Conservation (phyloP, 2,113 vertebrate genomes). For the Ifrita kowaldi region DNA sequence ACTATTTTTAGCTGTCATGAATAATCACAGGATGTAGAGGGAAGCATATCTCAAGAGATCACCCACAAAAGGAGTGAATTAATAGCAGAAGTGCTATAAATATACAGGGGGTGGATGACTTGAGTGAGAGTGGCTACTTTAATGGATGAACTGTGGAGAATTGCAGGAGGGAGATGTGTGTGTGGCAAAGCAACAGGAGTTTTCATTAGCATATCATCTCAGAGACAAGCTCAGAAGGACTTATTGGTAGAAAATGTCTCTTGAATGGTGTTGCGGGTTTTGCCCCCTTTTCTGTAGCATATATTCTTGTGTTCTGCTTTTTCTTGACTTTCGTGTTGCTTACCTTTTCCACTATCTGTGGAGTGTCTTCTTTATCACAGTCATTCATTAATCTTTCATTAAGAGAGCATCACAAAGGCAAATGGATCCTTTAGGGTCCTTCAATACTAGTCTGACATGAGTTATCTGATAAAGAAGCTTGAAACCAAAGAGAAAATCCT, state of each 20-base stretch:
- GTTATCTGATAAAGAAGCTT: neutral
- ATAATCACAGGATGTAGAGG: constrained; percentile 14
- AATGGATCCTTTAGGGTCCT: neutral
- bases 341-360: neutral
- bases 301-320: neutral
- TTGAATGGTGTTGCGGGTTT: neutral
- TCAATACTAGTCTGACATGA: neutral
- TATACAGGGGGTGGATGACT: neutral
- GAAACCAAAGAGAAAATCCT: neutral
- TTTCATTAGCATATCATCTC: neutral
- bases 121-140: neutral
- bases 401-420: neutral
- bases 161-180: neutral
- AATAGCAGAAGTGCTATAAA: constrained; percentile 18
- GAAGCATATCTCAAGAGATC: neutral
- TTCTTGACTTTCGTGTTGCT: neutral
- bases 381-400: neutral
- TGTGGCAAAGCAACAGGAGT: neutral
- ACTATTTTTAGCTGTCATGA: constrained; percentile 26
- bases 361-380: neutral
- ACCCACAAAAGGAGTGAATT: constrained; percentile 12
- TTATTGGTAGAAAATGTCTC: neutral
- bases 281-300: neutral
- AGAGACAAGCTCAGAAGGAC: neutral
- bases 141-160: neutral